Base-by-base conservation (phyloP, 2,113 vertebrate species). In the Gopherus flavomarginatus region DNA sequence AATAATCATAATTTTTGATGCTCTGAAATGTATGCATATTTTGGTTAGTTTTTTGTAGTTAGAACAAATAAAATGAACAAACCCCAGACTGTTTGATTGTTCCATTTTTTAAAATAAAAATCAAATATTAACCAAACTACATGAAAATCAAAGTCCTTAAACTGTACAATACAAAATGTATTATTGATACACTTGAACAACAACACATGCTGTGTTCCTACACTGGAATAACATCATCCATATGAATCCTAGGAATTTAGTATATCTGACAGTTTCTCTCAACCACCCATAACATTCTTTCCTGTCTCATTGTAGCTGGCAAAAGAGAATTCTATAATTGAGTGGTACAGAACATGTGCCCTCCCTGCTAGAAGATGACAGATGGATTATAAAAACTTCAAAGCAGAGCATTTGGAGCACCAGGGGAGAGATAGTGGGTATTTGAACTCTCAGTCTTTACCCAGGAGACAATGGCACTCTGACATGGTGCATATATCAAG, bases 331-430 rank as follows among this genome's bases (percentile, higher is more conserved):
- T 99, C 98, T 98, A 99, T 99, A 99, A 99, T 99, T 99, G 99
- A 99, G 99, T 99, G 98, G 99, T 99, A 99, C 98, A 99, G 99
- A 99, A 99, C 99, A 99, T 99, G 99, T 99, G 99, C 99, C 99
- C 99, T 99, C 99, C 99, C 99, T 98, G 99, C 99, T 99, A 98
- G 98, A 98, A 99, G 99, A 99, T 99, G 99, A 99, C 99, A 99
- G 99, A 99, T 99, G 99, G 99, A 99, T 99, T 99, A 99, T 99
- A 99, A 99, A 99, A 99, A 99, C 99, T 99, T 99, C 99, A 99
- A 99, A 99, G 99, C 98, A 97, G 98, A 99, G 99, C 99, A 98
- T 99, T 99, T 98, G 99, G 98, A 99, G 99, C 99, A 99, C 99
- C 99, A 98, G 98, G 99, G 99, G 99, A 99, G 99, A 99, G 99